Conservation (phyloP, 64 coral and sea anemone species). For the Porites lutea region DNA sequence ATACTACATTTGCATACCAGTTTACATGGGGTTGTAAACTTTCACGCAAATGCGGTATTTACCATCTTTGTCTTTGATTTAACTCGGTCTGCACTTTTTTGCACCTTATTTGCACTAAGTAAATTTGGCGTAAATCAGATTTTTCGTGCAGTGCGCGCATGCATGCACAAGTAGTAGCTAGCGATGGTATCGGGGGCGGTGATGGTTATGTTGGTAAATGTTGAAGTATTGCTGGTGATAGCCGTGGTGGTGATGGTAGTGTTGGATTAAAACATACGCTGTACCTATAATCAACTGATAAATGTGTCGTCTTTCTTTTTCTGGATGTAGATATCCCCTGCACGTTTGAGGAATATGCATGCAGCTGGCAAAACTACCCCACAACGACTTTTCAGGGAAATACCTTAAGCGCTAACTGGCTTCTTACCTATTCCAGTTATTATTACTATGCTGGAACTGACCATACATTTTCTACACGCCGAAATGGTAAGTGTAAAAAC, state of each 20-base stretch:
- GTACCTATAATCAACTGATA: not conserved
- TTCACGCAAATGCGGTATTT: no score
- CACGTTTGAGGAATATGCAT: constrained; percentile 16
- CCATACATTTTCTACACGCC: not conserved
- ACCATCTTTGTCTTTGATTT: no score
- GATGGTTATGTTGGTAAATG: constrained; percentile 12
- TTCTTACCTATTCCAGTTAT: not conserved
- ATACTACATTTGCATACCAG: no score
- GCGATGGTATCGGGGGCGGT: constrained; percentile 1
- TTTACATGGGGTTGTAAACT: no score
- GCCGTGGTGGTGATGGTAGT: no score
- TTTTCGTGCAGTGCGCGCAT: no score
- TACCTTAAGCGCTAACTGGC: not conserved
- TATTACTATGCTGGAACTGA: not conserved
- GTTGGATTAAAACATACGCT: constrained; percentile 23
- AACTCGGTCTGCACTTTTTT: no score
- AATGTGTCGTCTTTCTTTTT: not conserved
- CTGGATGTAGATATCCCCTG: constrained; percentile 7
- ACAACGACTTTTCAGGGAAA: not conserved
- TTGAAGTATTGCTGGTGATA: constrained; percentile 9
- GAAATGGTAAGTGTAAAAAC: not conserved
- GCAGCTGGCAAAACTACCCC: constrained; percentile 13
- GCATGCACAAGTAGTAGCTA: not conserved
- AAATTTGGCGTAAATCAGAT: no score
- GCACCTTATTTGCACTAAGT: no score